Conservation (phyloP, 2,797 vertebrate genomes). For the Chelon labrosus region DNA sequence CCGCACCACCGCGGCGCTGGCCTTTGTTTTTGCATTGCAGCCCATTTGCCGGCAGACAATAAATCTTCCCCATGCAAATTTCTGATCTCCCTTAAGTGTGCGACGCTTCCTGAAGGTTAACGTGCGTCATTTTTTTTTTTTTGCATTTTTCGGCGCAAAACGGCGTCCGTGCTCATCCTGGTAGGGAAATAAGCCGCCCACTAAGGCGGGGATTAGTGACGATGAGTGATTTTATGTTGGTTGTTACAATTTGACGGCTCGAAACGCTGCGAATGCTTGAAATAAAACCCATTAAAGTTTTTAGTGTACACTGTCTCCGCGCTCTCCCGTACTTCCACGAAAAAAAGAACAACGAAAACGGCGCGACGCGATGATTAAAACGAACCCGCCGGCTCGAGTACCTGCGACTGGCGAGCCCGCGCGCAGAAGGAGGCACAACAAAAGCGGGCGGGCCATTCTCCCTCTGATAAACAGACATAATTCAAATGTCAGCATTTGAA, state of each 20-base stretch:
- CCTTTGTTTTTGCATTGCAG: constrained; percentile 82
- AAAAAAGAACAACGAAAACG: no score
- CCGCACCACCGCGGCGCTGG: constrained; percentile 58
- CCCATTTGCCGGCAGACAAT: constrained; percentile 84
- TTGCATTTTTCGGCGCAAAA: constrained; percentile 64
- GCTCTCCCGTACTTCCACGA: constrained; percentile 69
- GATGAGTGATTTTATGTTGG: constrained; percentile 79
- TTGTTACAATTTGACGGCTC: constrained; percentile 80
- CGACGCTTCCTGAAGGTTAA: constrained; percentile 86
- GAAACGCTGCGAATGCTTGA: constrained; percentile 72
- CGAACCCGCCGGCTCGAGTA: constrained; percentile 71
- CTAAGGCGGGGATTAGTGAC: constrained; percentile 72
- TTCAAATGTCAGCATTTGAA: constrained; percentile 99
- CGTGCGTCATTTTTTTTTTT: constrained; percentile 75
- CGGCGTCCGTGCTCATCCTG: constrained; percentile 58
- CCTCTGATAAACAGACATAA: constrained; percentile 94
- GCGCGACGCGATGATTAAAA: constrained; percentile 63
- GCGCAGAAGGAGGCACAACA: constrained; percentile 78
- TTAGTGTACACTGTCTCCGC: constrained; percentile 67
- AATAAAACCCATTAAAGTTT: constrained; percentile 81
- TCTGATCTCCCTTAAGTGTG: constrained; percentile 75
- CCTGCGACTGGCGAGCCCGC: constrained; percentile 59
- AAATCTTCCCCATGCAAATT: constrained; percentile 87
- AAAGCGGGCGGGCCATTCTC: constrained; percentile 79
- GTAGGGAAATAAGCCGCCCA: constrained; percentile 58